Conservation (phyloP, 2,113 vertebrate genomes). For the Azemiops feae region DNA sequence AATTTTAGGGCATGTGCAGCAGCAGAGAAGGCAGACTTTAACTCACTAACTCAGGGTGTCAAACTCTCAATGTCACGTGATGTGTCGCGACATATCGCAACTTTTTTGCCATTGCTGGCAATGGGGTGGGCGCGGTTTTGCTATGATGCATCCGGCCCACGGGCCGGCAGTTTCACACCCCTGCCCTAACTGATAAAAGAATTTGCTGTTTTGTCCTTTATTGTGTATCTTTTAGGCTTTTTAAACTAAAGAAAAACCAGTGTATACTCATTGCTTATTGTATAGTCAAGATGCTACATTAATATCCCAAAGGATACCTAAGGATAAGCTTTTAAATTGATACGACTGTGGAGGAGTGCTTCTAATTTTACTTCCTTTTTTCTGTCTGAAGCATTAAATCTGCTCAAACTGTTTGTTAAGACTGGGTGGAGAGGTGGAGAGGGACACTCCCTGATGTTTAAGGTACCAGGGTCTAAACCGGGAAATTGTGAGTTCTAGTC, state of each 20-base stretch:
- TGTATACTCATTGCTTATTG: background rate
- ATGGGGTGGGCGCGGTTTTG: too few relatives aligned
- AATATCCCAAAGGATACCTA: background rate
- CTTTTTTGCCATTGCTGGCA: too few relatives aligned
- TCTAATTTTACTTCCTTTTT: background rate
- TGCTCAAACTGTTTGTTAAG: background rate
- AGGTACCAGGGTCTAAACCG: background rate
- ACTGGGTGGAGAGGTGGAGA: background rate
- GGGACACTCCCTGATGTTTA: background rate
- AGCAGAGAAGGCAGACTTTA: background rate
- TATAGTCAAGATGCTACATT: background rate
- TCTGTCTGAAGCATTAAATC: background rate
- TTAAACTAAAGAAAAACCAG: background rate
- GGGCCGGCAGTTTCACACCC: too few relatives aligned
- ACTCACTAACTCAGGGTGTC: background rate
- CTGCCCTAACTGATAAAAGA: too few relatives aligned
- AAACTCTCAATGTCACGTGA: too few relatives aligned
- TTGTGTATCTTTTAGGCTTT: background rate
- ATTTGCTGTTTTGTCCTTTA: background rate
- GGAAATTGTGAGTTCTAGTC: background rate
- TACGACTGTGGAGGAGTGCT: background rate
- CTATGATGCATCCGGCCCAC: too few relatives aligned
- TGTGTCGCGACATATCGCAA: too few relatives aligned
- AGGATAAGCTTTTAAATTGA: background rate
- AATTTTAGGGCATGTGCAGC: background rate